A percentile compares a stretch with the other conserved stretches of the same genome.
Evolutionary conservation across 2,113 vertebrate species (phyloP).

Genomic region (Notothenia rossii): DNA sequence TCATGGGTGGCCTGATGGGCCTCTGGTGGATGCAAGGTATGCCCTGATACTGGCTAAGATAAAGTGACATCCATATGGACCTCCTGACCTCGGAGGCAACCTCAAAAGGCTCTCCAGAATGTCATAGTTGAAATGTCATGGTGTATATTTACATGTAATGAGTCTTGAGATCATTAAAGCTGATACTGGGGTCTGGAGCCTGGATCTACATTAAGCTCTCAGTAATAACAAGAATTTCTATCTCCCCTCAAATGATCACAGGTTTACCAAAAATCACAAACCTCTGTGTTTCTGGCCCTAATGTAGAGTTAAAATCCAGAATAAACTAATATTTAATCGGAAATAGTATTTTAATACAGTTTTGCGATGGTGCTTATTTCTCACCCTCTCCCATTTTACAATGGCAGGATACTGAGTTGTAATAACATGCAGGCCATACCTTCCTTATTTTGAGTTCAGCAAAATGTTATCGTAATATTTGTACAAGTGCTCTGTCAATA

Average conservation of each 20-base stretch:
- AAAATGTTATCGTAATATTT: constrained; percentile 74
- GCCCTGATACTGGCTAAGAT: constrained; percentile 49
- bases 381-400: constrained; percentile 56
- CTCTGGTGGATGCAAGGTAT: constrained; percentile 62
- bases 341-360: constrained; percentile 20
- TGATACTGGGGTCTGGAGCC: constrained; percentile 8
- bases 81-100: constrained; percentile 27
- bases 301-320: constrained; percentile 1
- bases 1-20: constrained; percentile 52
- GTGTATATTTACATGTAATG: constrained; percentile 60
- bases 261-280: neutral
- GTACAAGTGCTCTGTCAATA: constrained; percentile 64
- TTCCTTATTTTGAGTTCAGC: constrained; percentile 78
- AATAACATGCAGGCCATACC: constrained; percentile 70
- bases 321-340: neutral
- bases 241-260: constrained; percentile 22
- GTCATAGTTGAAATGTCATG: constrained; percentile 15
- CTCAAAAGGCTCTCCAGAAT: constrained; percentile 26
- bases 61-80: constrained; percentile 26
- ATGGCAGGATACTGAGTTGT: constrained; percentile 76
- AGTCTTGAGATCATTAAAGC: constrained; percentile 34
- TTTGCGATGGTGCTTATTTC: constrained; percentile 24
- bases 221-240: constrained; percentile 12
- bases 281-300: neutral
- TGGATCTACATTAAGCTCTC: constrained; percentile 6